Evolutionary conservation across 2,797 vertebrate species (phyloP), one percentile per base, ranked within the genome.

Genomic region (Chrysolophus pictus): DNA sequence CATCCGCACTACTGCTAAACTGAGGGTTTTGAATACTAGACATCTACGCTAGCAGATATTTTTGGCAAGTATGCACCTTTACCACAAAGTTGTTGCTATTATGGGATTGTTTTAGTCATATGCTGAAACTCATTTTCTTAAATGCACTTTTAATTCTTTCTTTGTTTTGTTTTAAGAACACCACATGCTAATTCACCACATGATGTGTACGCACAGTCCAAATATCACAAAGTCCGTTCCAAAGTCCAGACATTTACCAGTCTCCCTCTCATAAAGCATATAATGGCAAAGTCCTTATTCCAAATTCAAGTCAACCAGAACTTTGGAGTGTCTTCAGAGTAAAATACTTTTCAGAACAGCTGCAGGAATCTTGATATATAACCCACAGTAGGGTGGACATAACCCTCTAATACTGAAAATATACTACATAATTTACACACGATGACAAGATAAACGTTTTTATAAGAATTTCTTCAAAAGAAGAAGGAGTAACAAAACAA

Each of bases 241-340:
- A 97, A 96, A 96, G 91, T 95, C 94, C 93, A 96, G 94, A 95
- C 85, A 65, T 95, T 97, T 97, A 97, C 96, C 96, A 97, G 92
- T 94, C 69, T 96, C 59, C 77, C 93, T 95, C 91, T 97, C 90
- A 96, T 88, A 96, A 94, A 97, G 93, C 80, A 88, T 93, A 97
- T 95, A 96, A 97, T 84, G 93, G 95, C 93, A 97, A 96, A 95
- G 93, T 71, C 92, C 79, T 95, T 95, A 95, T 94, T 97, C 96
- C 96, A 97, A 96, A 94, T 82, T 88, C 89, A 96, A 97, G 88
- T 97, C 94, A 96, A 95, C 94, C 94, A 97, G 91, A 97, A 97
- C 93, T 84, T 96, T 98, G 97, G 97, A 98, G 96, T 86, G 88
- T 94, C 95, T 97, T 97, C 96, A 97, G 92, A 97, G 92, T 96